Conservation (phyloP, 2,113 vertebrate genomes). For the Dryoscopus gambensis region DNA sequence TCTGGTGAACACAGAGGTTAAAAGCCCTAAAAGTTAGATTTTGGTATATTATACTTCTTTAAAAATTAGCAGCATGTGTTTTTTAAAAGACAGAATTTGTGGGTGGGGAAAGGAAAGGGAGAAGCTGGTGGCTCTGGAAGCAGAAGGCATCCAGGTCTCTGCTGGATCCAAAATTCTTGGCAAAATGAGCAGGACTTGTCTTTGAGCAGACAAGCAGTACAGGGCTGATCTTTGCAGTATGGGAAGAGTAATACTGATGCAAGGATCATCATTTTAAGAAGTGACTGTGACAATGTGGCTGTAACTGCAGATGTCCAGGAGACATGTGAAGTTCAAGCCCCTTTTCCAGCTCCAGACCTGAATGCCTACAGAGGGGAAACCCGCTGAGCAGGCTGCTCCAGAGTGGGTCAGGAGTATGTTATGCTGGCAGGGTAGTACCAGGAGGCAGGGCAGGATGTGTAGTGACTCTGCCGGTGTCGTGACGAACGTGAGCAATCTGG, state of each 20-base stretch:
- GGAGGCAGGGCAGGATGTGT: neutral
- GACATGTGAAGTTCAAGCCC: neutral
- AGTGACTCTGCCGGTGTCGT: neutral
- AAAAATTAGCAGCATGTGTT: neutral
- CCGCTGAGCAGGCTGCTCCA: neutral
- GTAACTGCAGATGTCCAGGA: neutral
- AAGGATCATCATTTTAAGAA: neutral
- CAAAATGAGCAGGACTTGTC: neutral
- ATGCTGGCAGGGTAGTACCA: neutral
- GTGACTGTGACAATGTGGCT: neutral
- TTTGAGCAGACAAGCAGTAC: neutral
- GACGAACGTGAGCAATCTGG: constrained; percentile 4
- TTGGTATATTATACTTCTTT: neutral
- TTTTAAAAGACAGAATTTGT: neutral
- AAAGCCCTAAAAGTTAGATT: neutral
- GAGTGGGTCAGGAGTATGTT: neutral
- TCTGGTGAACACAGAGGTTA: neutral
- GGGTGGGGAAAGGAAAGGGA: neutral
- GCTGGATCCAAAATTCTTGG: neutral
- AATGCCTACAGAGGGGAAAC: neutral
- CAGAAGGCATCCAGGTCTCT: neutral
- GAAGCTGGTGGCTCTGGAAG: neutral
- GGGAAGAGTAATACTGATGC: fast-evolving
- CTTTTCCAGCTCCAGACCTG: neutral
- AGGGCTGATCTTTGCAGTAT: neutral